Percentiles rank a stretch among this genome's conserved stretches.
These are phyloP conservation scores for Porites divaricata DNA, from an alignment of 92 coral and sea anemone genomes.

Conservation along the genomic window DNA sequence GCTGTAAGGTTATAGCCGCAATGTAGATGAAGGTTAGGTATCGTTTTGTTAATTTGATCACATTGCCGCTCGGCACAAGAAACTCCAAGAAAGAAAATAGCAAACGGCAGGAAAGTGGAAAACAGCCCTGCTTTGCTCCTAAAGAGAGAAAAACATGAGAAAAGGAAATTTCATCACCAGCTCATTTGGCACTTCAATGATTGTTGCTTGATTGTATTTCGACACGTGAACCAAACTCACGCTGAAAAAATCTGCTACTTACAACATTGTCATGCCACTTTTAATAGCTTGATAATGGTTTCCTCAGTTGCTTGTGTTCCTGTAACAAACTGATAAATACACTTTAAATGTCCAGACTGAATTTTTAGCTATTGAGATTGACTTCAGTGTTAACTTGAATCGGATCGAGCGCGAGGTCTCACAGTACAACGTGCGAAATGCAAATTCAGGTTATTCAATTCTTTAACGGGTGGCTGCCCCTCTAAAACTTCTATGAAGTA, in stretches of 20 bases:
- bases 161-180: background rate
- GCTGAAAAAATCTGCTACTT: background rate
- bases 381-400: background rate
- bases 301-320: background rate
- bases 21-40: slow-evolving; percentile 34
- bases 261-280: background rate
- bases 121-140: slow-evolving; percentile 15
- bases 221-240: background rate
- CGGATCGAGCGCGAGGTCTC: background rate
- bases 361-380: background rate
- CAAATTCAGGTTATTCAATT: slow-evolving; percentile 31
- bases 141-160: background rate
- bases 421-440: slow-evolving; percentile 12
- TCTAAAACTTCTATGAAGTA: background rate
- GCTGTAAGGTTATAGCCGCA: slow-evolving; percentile 77
- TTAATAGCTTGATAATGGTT: background rate
- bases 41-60: slow-evolving; percentile 15
- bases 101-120: background rate
- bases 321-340: background rate
- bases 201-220: too few relatives aligned
- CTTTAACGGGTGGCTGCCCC: slow-evolving; percentile 31
- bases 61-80: slow-evolving; percentile 25
- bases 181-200: background rate
- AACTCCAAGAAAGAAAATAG: background rate
- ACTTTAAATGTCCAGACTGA: background rate